A percentile compares a stretch with the other conserved stretches of the same genome.
phyloP scores from a whole-genome alignment of 2,888 invertebrate species.

The Athalia rosae region DNA sequence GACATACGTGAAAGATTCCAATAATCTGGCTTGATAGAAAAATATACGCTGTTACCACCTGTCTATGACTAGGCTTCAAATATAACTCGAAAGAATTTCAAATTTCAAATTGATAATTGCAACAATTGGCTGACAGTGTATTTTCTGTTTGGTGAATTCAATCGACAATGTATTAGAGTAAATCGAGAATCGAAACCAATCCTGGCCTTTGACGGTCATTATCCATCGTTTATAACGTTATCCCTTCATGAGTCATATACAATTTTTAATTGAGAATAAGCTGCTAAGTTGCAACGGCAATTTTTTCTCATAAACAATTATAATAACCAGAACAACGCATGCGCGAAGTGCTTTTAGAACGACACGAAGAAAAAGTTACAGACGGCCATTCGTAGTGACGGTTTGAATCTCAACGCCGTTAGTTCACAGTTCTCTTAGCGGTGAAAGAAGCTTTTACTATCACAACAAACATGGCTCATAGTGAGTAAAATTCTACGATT shows the following conservation, averaged over 20 bases:
- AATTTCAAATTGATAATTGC: no score
- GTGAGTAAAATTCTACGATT: slow-evolving; percentile 34
- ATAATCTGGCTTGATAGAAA: no score
- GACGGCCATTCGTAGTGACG: slow-evolving; percentile 34
- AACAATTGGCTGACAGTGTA: no score
- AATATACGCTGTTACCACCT: no score
- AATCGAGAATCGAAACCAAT: no score
- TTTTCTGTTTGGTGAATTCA: no score
- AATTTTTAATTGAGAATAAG: slow-evolving; percentile 41
- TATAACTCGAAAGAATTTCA: no score
- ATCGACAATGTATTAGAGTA: no score
- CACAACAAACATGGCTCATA: slow-evolving; percentile 44
- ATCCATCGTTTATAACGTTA: slow-evolving; percentile 33
- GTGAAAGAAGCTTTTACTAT: slow-evolving; percentile 22
- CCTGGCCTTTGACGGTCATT: not conserved
- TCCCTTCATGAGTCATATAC: slow-evolving; percentile 25
- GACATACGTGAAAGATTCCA: no score
- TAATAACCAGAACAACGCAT: slow-evolving; percentile 14
- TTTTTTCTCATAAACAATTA: not conserved
- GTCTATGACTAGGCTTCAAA: no score
- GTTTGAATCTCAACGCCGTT: slow-evolving; percentile 43
- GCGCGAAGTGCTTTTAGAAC: not conserved
- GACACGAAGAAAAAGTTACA: slow-evolving; percentile 16
- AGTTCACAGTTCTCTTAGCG: slow-evolving; percentile 36
- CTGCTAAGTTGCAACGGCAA: slow-evolving; percentile 22